Conservation (phyloP, 2,797 vertebrate species). For the Ceryle rudis region DNA sequence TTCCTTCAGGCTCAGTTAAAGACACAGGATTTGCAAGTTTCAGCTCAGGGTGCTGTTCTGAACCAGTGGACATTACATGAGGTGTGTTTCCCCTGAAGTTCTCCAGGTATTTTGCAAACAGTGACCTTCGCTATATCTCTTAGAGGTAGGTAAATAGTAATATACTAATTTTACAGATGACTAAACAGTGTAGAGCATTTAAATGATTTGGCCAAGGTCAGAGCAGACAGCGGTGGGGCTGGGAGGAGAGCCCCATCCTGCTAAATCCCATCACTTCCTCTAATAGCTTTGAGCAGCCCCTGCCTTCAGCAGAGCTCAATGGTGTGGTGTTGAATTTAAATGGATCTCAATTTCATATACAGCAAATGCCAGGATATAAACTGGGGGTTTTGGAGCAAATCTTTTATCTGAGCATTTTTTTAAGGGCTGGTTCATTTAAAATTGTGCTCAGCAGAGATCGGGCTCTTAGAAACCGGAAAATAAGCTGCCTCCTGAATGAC, state of each 20-base stretch:
- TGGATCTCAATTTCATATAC: slow-evolving; percentile 32
- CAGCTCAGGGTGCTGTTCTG: not conserved
- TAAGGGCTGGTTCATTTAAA: slow-evolving; percentile 53
- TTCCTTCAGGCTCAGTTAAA: not conserved
- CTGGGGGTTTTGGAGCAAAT: slow-evolving; percentile 4
- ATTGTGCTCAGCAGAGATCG: not conserved
- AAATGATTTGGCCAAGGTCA: slow-evolving; percentile 51
- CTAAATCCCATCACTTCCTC: not conserved
- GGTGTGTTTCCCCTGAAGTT: fast-evolving
- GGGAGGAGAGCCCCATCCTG: not conserved
- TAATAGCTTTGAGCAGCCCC: not conserved
- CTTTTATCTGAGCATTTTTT: slow-evolving; percentile 45
- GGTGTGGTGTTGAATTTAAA: slow-evolving; percentile 38
- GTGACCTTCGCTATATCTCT: slow-evolving; percentile 21
- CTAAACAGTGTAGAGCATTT: not conserved
- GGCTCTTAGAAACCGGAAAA: slow-evolving; percentile 31
- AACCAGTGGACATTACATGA: not conserved
- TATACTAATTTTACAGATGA: slow-evolving; percentile 59
- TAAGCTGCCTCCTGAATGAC: slow-evolving; percentile 54
- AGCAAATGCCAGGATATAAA: not conserved
- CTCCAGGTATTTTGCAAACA: not conserved
- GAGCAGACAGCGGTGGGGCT: not conserved
- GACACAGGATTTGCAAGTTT: fast-evolving
- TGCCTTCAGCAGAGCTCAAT: not conserved
- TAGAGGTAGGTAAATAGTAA: slow-evolving; percentile 11